Base-by-base conservation (phyloP, 2,797 vertebrate genomes). In the Miichthys miiuy region DNA sequence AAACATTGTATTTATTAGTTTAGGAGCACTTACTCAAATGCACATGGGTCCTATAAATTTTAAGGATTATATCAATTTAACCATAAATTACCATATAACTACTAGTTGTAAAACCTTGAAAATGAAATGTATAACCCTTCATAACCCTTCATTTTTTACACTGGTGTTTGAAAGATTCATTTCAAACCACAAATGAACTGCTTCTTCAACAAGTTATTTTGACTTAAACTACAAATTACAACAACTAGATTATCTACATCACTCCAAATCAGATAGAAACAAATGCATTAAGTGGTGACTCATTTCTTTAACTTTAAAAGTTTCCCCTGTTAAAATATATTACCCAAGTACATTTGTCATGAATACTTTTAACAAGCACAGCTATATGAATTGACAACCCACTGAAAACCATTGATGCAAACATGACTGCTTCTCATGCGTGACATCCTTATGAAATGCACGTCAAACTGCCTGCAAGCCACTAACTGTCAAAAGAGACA, bases 401-500 rank as follows among this genome's bases (percentile, higher is more conserved):
- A 55, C 51, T 75, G 6, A 76, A 83, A 75, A 55, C 20, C 47
- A 68, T 6, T 42, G 56, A 77, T 50, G 56, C 77, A 82, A 58
- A 76, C 51, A 78, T 47, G 7, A 75, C 16, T 20, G n/a, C 47
- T 75, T 78, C 65, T 21, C 76, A 72, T 82, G 71, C 82, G 79
- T 68, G 61, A 44, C 68, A 72, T 80, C 66, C 41, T 34, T 70
- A 65, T 12, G 48, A 66, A 48, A 75, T 38, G 52, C 76, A 68
- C 25, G 25, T 56, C 64, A 63, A 56, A 20, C 50, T 69, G 64
- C 34, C 76, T 64, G 70, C 70, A 82, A 72, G 71, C 63, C 38
- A 60, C 55, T 78, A n/a, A 6, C 44, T 81, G 78, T 89, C 69
- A 79, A 60, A 75, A 51, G 2, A 77, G 13, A 86, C 75, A 50